Evolutionary conservation across 1,140 invertebrate genomes (phyloP).

Genomic region (Apis mellifera): Amel_HAv3.1 CM009931.2:14872501-14873000

Average conservation of each 20-base stretch:
- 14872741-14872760: conserved; percentile 2
- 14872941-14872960: neutral
- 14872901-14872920: conserved; percentile 43
- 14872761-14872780: conserved; percentile 6
- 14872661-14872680: neutral
- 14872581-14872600: neutral
- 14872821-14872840: neutral
- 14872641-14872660: neutral
- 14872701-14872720: neutral
- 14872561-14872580: conserved; percentile 55
- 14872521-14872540: neutral
- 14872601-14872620: neutral
- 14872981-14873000: neutral
- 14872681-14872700: neutral
- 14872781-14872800: neutral
- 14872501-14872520: neutral
- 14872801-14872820: neutral
- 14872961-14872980: neutral
- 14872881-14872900: conserved; percentile 21
- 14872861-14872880: neutral
- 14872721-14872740: neutral
- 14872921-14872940: conserved; percentile 1
- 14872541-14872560: conserved; percentile 48
- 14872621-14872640: neutral
- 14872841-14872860: conserved; percentile 28